Percentiles rank a stretch among this genome's conserved stretches.
phyloP scores from a whole-genome alignment of 2,797 vertebrate species.

The Rallus crepitans region DNA sequence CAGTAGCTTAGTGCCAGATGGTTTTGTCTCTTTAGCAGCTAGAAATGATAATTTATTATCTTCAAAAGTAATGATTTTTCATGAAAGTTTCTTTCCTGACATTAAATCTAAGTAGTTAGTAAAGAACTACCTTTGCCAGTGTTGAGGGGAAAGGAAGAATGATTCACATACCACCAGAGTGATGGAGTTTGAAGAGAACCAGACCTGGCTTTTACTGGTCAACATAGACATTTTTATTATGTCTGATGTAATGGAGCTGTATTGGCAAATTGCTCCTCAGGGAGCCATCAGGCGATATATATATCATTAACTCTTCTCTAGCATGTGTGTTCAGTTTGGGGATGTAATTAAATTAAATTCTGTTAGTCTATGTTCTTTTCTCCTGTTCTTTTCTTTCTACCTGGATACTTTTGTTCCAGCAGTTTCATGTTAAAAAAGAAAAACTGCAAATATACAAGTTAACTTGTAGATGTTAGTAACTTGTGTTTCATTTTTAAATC shows the following conservation, averaged over 20 bases:
- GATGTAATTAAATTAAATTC: constrained; percentile 54
- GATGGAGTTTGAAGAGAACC: constrained; percentile 85
- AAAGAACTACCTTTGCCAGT: constrained; percentile 32
- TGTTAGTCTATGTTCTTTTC: background rate
- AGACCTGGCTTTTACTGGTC: constrained; percentile 81
- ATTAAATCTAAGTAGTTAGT: constrained; percentile 71
- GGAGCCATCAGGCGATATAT: constrained; percentile 87
- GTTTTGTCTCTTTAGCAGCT: constrained; percentile 74
- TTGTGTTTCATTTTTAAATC: background rate
- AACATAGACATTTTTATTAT: constrained; percentile 88
- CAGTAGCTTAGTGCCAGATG: constrained; percentile 84
- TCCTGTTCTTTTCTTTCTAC: background rate
- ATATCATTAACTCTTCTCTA: constrained; percentile 87
- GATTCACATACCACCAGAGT: constrained; percentile 77
- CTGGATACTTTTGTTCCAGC: background rate
- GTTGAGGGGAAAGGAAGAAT: constrained; percentile 39
- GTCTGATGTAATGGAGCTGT: constrained; percentile 90
- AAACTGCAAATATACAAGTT: background rate
- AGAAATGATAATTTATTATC: constrained; percentile 80
- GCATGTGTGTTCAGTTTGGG: constrained; percentile 65
- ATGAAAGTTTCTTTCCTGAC: constrained; percentile 58
- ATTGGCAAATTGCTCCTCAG: constrained; percentile 88
- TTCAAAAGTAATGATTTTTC: constrained; percentile 32
- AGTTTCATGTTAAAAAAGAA: background rate
- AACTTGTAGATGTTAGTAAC: background rate